Evolutionary conservation across 2,113 vertebrate genomes (phyloP), one percentile per base, ranked within the genome.

Genomic region (Trachemys scripta): DNA sequence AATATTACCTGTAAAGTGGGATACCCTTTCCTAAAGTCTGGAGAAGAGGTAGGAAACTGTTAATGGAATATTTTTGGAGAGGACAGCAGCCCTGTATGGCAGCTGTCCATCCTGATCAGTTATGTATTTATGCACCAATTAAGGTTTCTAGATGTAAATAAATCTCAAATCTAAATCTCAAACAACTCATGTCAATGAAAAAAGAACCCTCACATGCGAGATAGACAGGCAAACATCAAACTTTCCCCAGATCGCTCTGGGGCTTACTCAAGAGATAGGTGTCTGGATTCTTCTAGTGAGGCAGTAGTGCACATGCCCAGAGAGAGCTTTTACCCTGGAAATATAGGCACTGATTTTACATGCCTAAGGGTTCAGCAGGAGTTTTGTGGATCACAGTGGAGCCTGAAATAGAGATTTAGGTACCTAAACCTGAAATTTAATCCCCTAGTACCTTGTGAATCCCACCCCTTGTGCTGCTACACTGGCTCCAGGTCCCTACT

Each of bases 1-100:
- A 99, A 98, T 89, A 96, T 99, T 95, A 98, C 99, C 50, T 99
- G 99, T 94, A 99, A 98, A 89, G 99, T 99, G 51, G 99, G 99
- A 89, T 99, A 99, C 93, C 99, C 99, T 8, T 99, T 99, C 97
- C 97, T 99, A 91, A 99, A 97, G 96, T 95, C 90, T 88, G 97
- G 96, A 56, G 97, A 97, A 54, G 97, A 97, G 99, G 99, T 99
- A 97, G 97, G 97, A 95, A 19, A 11, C 83, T 14, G 25, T 19
- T 29, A 13, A 76, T 69, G 22, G 29, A 47, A 35, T 42, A 45
- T 27, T 53, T 51, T 59, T 78, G 50, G 5, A 86, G 56, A 8
- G 6, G 4, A 8, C 10, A 92, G 62, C 80, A n/a, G 62, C 35
- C 31, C 62, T n/a, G 31, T 65, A n/a, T 65, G 31, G 29, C 11